phyloP scores from a whole-genome alignment of 2,888 invertebrate genomes.

The Drosophila merina region DNA sequence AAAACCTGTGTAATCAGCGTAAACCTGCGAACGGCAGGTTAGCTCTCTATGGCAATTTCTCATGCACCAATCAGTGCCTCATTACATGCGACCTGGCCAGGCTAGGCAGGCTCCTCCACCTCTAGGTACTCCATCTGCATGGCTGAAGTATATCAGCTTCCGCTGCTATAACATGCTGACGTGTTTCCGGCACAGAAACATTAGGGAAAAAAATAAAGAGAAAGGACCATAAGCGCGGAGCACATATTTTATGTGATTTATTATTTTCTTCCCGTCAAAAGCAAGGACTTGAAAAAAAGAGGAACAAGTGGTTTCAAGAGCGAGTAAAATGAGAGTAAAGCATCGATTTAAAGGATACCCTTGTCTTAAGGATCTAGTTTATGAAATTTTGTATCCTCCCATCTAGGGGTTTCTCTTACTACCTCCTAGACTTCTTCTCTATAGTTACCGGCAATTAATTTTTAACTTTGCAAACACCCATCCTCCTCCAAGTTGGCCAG shows the following conservation, averaged over 20 bases:
- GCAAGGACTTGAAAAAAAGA: constrained; percentile 1
- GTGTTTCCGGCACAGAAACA: constrained; percentile 61
- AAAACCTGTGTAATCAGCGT: constrained; percentile 57
- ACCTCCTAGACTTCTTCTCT: background rate
- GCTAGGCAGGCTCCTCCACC: constrained; percentile 2
- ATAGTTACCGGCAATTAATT: constrained; percentile 55
- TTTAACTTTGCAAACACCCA: constrained; percentile 28
- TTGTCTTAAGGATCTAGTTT: too few species aligned
- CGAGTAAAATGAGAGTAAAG: background rate
- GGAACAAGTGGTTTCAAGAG: constrained; percentile 10
- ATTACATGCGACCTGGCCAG: constrained; percentile 65
- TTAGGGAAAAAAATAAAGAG: constrained; percentile 29
- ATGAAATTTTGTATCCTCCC: too few species aligned
- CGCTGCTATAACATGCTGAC: constrained; percentile 72
- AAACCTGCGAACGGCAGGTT: constrained; percentile 24
- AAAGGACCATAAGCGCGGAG: constrained; percentile 33
- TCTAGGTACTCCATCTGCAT: background rate
- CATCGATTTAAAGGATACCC: background rate
- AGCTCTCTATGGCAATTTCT: constrained; percentile 64
- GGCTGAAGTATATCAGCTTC: constrained; percentile 58
- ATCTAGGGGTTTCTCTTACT: background rate
- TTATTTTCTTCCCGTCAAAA: constrained; percentile 29
- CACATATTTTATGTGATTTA: constrained; percentile 68
- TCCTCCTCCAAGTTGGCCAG: constrained; percentile 3
- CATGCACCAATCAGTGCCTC: constrained; percentile 77